Conservation (phyloP, 2,113 vertebrate genomes). For the Galeopterus variegatus region DNA sequence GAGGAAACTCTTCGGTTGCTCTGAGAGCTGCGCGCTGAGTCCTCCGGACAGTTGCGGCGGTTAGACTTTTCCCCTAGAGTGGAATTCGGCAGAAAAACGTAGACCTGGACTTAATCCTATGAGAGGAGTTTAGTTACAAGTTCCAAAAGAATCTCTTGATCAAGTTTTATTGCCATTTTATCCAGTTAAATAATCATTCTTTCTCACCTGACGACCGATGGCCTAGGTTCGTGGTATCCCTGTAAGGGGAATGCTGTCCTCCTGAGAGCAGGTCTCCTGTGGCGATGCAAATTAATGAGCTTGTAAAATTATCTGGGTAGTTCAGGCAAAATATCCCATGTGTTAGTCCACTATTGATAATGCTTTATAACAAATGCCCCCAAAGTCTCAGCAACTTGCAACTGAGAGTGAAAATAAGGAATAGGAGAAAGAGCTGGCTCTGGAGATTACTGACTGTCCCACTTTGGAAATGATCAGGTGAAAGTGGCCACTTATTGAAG, state of each 20-base stretch:
- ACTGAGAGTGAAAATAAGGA: neutral
- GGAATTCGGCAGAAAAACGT: neutral
- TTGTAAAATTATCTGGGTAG: neutral
- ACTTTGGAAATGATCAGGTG: neutral
- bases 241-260: neutral
- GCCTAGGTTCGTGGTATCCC: neutral
- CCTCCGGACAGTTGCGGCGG: neutral
- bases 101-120: neutral
- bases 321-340: neutral
- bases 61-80: neutral
- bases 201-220: neutral
- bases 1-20: conserved; percentile 52
- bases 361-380: neutral
- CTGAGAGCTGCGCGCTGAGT: neutral
- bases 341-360: neutral
- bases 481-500: neutral
- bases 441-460: neutral
- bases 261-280: neutral
- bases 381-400: neutral
- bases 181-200: neutral
- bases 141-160: conserved; percentile 34
- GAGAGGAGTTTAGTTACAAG: neutral
- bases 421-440: neutral
- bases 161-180: neutral
- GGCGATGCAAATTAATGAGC: neutral